A percentile compares a stretch with the other conserved stretches of the same genome.
Conservation (phyloP, 2,888 invertebrate species). For the Torymus aiolomorphi region DNA sequence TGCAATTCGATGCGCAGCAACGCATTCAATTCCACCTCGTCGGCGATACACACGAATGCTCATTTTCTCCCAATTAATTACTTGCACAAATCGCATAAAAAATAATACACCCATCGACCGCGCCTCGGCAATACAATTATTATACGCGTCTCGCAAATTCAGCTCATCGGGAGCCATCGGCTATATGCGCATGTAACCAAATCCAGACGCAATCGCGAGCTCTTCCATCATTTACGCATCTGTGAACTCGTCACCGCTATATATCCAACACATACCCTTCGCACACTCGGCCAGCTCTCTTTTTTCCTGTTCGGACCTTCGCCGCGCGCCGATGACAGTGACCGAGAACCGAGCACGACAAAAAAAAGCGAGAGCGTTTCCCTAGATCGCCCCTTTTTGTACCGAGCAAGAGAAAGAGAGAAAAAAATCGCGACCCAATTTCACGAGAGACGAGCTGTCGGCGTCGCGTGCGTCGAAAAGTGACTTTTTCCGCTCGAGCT, state of each 20-base stretch:
- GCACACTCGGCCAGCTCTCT: slow-evolving; percentile 43
- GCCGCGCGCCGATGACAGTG: slow-evolving; percentile 60
- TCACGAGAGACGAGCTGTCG: slow-evolving; percentile 32
- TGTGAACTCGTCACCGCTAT: slow-evolving; percentile 59
- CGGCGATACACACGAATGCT: slow-evolving; percentile 2
- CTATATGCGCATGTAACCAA: slow-evolving; percentile 65
- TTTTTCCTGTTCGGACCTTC: slow-evolving; percentile 56
- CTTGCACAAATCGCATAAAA: slow-evolving; percentile 21
- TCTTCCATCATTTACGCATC: slow-evolving; percentile 73
- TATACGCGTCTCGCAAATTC: slow-evolving; percentile 34
- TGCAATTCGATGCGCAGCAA: slow-evolving; percentile 2
- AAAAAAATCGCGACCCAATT: slow-evolving; percentile 60
- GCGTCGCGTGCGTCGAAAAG: slow-evolving; percentile 55
- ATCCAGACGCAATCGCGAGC: slow-evolving; percentile 69
- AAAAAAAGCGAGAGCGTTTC: slow-evolving; percentile 49
- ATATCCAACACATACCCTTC: not conserved
- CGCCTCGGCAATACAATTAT: slow-evolving; percentile 14
- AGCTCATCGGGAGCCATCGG: slow-evolving; percentile 25
- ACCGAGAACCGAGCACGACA: slow-evolving; percentile 40
- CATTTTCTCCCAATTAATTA: slow-evolving; percentile 55
- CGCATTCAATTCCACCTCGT: slow-evolving; percentile 7
- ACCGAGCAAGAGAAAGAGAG: slow-evolving; percentile 40
- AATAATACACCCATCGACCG: not conserved
- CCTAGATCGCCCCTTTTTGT: slow-evolving; percentile 37
- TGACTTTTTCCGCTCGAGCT: slow-evolving; percentile 69